Evolutionary conservation across 2,797 vertebrate genomes (phyloP), one percentile per base, ranked within the genome.

Genomic region (Premnoplex brunnescens): DNA sequence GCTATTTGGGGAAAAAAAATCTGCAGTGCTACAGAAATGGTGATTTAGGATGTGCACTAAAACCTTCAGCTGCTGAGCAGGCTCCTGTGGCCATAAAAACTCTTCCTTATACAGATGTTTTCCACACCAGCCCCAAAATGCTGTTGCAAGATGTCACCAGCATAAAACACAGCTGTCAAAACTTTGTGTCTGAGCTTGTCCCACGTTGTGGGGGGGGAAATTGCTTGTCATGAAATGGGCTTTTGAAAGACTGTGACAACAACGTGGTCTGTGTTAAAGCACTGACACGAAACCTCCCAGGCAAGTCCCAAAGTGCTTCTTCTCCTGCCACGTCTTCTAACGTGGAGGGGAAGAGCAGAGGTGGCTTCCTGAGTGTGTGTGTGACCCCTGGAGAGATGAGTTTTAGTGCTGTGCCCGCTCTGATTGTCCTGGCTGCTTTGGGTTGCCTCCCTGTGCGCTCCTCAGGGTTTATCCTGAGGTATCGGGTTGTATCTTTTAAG

Each of bases 41-140:
- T 92, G 91, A 89, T 93, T 89, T 92, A 93, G 78, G 85, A 36
- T 43, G 75, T 3, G 2, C 73, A 60, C 32, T 80, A 72, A 95
- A 96, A 52, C 44, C n/a, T 91, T 85, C 67, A 89, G 88, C 88
- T 82, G 88, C 88, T 0, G 2, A 91, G 72, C 74, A 72, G 91
- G 34, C 41, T 91, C 34, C 85, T 6, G 21, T 16, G 49, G 28
- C 30, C 12, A 5, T 91, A 77, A 85, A 92, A 77, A 24, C 56
- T 64, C 41, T 85, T 68, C 3, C 1, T 39, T 79, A 12, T 28
- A 24, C 64, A 68, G 88, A 60, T 88, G 75, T 88, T 95, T 91
- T 63, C 82, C 60, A 48, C 4, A 2, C 23, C 52, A 52, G 85
- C 79, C 68, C 58, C 55, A 71, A 74, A 94, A 10, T 28, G 3